Base-by-base conservation (phyloP, 2,113 vertebrate genomes). In the Nibea albiflora region DNA sequence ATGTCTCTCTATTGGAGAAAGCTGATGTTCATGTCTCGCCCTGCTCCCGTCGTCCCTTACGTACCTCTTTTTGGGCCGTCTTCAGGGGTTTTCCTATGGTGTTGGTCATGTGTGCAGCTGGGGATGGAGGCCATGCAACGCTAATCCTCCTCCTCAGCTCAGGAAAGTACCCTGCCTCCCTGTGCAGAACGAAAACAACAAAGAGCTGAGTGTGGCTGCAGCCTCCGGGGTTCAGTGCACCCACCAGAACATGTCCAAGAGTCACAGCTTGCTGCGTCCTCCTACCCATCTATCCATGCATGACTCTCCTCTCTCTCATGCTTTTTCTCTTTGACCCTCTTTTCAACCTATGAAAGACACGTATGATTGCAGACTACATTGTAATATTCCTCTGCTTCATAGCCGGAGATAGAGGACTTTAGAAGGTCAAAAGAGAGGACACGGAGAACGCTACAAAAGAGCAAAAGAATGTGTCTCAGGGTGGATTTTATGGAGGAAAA, bases 181-280 rank as follows among this genome's bases (percentile, higher is more conserved):
- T 94, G 92, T 85, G 85, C 92, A 90, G 88, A 92, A 90, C 70
- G 90, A 92, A 93, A 92, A 95, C 94, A 95, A 96, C 95, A 96
- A 96, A 96, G 95, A 92, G 92, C 88, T 77, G 93, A 95, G 95
- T 94, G 94, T 95, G 94, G 91, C 92, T 93, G 88, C 91, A 92
- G 94, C 94, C 94, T 90, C 85, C 90, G 81, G 94, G 94, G 92
- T 91, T 91, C 92, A 92, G 90, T 76, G 89, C 92, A 90, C 93
- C 93, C 92, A 94, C 92, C 92, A 91, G 85, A 92, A 93, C 91
- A 89, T 91, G 92, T 95, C 92, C 92, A 91, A 92, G 92, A 94
- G 94, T 95, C 94, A 94, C 92, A 90, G 92, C 91, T 92, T 92
- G 89, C 92, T 89, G 91, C 92, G 93, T 80, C 80, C 85, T 90